Evolutionary conservation across 2,888 invertebrate species (phyloP), one percentile per base, ranked within the genome.

Genomic region (Silvanus unidentatus): DNA sequence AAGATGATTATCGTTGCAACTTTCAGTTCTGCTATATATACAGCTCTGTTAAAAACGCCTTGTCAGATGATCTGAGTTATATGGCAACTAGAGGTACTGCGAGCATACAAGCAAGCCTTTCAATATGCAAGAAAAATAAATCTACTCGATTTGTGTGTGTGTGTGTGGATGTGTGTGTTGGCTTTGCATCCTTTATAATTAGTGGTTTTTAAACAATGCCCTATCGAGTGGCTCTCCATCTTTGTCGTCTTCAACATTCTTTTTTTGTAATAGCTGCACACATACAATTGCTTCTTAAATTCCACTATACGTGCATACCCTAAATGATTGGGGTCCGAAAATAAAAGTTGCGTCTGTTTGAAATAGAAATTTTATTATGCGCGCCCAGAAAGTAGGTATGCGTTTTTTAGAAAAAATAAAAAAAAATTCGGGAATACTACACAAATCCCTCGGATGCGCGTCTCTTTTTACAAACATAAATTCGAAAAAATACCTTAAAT

Each of bases 71-170:
- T 67, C 68, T 70, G 66, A 71, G 68, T 71, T 70, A 71, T 70
- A 69, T 61, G 62, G 69, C 70, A 64, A 66, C 65, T 55, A 61
- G 65, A 60, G 62, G 63, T 65, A 62, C 63, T 64, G 63, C 64
- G 59, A 60, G 64, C 65, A 65, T 60, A 63, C 53, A 58, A 58
- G 58, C 59, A 60, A 62, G 66, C 66, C 67, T 69, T 68, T 70
- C 70, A 70, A 70, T 71, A 71, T 70, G 69, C 71, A 70, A 70
- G 70, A 70, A 70, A 70, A 70, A 70, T 71, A 70, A 71, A 71
- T 71, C 69, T 70, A 65, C 59, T 58, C 54, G 56, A 52, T 54
- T n/a, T n/a, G n/a, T n/a, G n/a, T 57, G 50, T 22, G 8, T 22
- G 22, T 22, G 22, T 22, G 22, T 57, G 50, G 55, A 52, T 55